Conservation (phyloP, 2,888 invertebrate genomes). For the Lepidochrysops patricia region DNA sequence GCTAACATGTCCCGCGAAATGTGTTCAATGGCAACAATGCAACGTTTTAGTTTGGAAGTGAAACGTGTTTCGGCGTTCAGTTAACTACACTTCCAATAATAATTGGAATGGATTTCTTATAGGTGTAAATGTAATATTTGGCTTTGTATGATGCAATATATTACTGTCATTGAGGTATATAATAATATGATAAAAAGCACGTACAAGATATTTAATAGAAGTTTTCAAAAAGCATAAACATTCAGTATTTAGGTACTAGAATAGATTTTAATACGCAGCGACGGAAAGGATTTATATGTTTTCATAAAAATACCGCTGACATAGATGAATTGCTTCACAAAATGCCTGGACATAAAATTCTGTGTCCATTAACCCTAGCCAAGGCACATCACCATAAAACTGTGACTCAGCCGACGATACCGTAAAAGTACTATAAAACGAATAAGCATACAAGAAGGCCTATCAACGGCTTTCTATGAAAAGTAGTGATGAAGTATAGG, state of each 20-base stretch:
- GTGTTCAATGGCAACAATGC: conserved; percentile 12
- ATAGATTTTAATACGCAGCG: background rate
- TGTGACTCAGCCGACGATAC: conserved; percentile 3
- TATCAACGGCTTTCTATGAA: background rate
- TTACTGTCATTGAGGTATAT: no score
- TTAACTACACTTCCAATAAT: background rate
- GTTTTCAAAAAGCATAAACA: no score
- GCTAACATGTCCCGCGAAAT: conserved; percentile 18
- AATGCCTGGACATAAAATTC: background rate
- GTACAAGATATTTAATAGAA: no score
- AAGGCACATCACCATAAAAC: conserved; percentile 8
- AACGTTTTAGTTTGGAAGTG: background rate
- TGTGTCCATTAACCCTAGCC: background rate
- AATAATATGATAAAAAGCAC: no score
- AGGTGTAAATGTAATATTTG: no score
- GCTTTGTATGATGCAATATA: no score
- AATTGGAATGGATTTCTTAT: background rate
- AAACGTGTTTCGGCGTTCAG: background rate
- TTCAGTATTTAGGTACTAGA: no score
- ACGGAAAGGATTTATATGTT: background rate
- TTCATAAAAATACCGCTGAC: background rate
- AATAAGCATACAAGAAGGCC: conserved; percentile 3
- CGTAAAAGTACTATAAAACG: conserved; percentile 12
- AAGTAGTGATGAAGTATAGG: background rate
- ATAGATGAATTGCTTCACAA: background rate